Evolutionary conservation across 2,888 invertebrate species (phyloP).

Genomic region (Periphyllus acericola): DNA sequence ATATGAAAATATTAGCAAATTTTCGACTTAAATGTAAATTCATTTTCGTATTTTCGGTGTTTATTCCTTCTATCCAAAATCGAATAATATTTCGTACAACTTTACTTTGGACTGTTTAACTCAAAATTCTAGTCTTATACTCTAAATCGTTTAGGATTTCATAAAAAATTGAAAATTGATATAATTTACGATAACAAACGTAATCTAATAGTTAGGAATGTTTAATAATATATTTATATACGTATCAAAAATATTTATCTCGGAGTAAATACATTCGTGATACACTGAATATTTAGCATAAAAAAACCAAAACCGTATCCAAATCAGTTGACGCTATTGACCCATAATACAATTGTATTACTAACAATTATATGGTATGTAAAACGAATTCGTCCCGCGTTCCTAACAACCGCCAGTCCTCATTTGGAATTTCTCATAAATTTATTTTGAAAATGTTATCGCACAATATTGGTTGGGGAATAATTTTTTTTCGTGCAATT

Average conservation of each 20-base stretch:
- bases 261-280: too few species aligned
- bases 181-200: too few species aligned
- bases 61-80: too few species aligned
- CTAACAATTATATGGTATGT: slow-evolving; percentile 23
- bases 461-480: background rate
- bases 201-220: too few species aligned
- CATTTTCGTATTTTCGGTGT: too few species aligned
- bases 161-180: too few species aligned
- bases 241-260: background rate
- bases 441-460: slow-evolving; percentile 7
- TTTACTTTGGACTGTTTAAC: too few species aligned
- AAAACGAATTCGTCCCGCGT: slow-evolving; percentile 17
- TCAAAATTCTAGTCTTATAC: too few species aligned
- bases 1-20: too few species aligned
- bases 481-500: background rate
- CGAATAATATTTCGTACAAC: too few species aligned
- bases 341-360: slow-evolving; percentile 11
- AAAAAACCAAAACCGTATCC: slow-evolving; percentile 25
- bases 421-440: background rate
- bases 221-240: background rate
- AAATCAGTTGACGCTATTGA: slow-evolving; percentile 30
- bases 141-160: too few species aligned
- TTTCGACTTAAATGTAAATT: too few species aligned
- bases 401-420: background rate
- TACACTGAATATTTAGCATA: background rate